Evolutionary conservation across 53 echinoderm and acorn worm genomes (phyloP).

Genomic region (Temnopleurus reevesii): DNA sequence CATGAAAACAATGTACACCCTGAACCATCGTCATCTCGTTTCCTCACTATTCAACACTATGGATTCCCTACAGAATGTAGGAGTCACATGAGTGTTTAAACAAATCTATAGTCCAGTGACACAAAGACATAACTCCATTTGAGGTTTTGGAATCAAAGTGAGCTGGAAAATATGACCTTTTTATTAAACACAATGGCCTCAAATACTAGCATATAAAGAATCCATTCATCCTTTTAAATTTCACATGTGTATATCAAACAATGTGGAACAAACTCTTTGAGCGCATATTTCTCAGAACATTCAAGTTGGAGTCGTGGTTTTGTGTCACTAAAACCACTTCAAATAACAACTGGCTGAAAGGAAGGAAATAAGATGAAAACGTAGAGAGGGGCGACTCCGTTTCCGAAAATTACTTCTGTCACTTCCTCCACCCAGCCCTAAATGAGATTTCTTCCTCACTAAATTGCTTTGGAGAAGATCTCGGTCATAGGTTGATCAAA

Average conservation of each 20-base stretch:
- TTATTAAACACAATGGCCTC: too few relatives aligned
- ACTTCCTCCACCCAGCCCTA: not conserved
- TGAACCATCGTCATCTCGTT: not conserved
- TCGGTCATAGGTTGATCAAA: not conserved
- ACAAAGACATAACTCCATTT: too few relatives aligned
- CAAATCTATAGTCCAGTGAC: too few relatives aligned
- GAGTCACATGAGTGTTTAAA: not conserved
- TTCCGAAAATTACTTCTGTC: slow-evolving; percentile 34
- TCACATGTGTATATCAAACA: too few relatives aligned
- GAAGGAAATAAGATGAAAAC: not conserved
- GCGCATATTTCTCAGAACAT: too few relatives aligned
- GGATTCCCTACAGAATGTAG: not conserved
- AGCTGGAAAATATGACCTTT: too few relatives aligned
- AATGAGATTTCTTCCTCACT: slow-evolving; percentile 3
- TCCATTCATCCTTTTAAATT: too few relatives aligned
- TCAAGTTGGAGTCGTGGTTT: too few relatives aligned
- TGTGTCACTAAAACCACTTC: too few relatives aligned
- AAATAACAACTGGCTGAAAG: not conserved
- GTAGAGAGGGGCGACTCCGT: not conserved
- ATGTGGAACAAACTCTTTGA: too few relatives aligned
- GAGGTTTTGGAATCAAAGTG: too few relatives aligned
- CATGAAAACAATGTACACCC: not conserved
- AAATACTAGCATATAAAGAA: too few relatives aligned
- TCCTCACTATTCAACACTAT: not conserved
- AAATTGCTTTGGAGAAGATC: slow-evolving; percentile 10